Evolutionary conservation across 2,113 vertebrate species (phyloP).

Genomic region (Phylloscopus trochiloides): DNA sequence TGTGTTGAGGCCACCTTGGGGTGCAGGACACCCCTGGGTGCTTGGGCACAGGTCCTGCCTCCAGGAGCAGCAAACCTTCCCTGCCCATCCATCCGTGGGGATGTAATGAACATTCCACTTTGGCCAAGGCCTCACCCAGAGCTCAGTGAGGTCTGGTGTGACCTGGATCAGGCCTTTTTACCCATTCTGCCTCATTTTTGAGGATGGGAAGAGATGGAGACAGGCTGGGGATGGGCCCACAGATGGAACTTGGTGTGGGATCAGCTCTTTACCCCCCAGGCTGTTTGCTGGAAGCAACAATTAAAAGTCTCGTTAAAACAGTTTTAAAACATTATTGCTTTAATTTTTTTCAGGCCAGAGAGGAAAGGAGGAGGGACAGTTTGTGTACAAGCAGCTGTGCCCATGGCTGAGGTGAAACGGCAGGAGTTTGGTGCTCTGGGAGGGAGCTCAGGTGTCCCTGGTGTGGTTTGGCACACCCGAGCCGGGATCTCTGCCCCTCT

Average conservation of each 20-base stretch:
- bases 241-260: not conserved
- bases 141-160: fast-evolving
- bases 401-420: not conserved
- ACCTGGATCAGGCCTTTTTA: not conserved
- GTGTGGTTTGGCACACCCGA: not conserved
- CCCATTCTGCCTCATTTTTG: not conserved
- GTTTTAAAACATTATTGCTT: not conserved
- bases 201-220: not conserved
- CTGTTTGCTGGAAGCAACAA: not conserved
- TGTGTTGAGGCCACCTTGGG: not conserved
- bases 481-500: not conserved
- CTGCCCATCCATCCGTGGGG: not conserved
- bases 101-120: not conserved
- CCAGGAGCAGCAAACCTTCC: not conserved
- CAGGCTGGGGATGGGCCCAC: not conserved
- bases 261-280: fast-evolving
- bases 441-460: not conserved
- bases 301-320: not conserved
- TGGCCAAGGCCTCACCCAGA: not conserved
- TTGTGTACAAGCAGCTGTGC: not conserved
- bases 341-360: not conserved
- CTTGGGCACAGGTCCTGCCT: not conserved
- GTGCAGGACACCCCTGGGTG: not conserved
- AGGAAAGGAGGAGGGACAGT: not conserved
- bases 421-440: not conserved